Base-by-base conservation (phyloP, 2,888 invertebrate species). In the Chouioia cunea region DNA sequence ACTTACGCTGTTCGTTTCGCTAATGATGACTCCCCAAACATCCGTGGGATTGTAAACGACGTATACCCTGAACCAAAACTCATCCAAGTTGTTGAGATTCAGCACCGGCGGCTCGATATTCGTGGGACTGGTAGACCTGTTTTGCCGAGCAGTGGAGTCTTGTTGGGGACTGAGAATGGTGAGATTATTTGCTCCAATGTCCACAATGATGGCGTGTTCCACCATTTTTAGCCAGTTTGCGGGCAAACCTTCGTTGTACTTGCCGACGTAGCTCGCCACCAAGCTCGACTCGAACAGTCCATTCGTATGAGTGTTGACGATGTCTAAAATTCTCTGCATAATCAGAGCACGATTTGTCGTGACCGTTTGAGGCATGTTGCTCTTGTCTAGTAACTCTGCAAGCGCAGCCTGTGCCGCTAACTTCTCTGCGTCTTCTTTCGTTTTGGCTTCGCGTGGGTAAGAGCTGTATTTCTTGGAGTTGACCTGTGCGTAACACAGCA, bases 11-110 rank as follows among this genome's bases (percentile, higher is more conserved):
- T 91, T 91, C 20, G 90, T 85, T 14, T 88, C 86, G 56, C 91
- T 92, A 73, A 92, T 89, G 8, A 93, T 87, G 66, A 91, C 86
- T 1, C 90, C 88, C 91, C 92, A 92, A 64, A 93, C 88, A 77
- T 91, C 91, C 1, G 88, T 86, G 0, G 91, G 89, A 0, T 89
- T 90, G 60, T 87, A 87, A 6, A 90, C 90, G 47, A 89, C 88
- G 0, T 90, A 90, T 14, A 92, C 88, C 76, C 88, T 89, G 78
- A 89, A 88, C 92, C 89, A 90, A 74, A 83, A 86, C 67, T 87
- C 86, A 0, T 87, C 86, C 48, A 87, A 86, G 0, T 88, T 76
- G 0, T 85, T 80, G 43, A 80, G 71, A 4, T 72, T 54, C 0
- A 85, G 70, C 48, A 66, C 23, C 36, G 74, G 77, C 0, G 82